Evolutionary conservation across 2,888 invertebrate species (phyloP), one percentile per base, ranked within the genome.

Genomic region (Apodemia duryi): DNA sequence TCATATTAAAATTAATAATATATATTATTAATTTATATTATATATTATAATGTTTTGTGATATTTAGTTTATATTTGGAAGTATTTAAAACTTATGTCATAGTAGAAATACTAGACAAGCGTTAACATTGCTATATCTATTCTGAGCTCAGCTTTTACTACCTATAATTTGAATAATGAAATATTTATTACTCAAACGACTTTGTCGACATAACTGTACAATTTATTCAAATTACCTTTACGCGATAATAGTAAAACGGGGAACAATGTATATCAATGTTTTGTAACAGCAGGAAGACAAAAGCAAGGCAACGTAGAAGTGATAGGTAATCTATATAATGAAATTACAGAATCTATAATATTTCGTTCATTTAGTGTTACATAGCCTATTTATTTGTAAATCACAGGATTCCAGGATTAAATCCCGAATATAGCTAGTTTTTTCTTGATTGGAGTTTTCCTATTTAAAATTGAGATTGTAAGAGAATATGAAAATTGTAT

Each of bases 181-280:
- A 29, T 29, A 32, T 57, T 57, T 57, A 57, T 57, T 29, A 32
- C 57, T 32, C 57, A 32, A 29, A 57, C 29, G 11, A 32, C 57
- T 32, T 21, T 57, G 32, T 11, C 11, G 2, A 32, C 13, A 13
- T 57, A 32, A 32, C 29, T 13, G 54, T 54, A 29, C 54, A 54
- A 13, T 54, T 54, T 54, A 32, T 32, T 54, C 29, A 54, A 54
- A 54, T 54, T 54, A 54, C 54, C 29, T 29, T 11, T 29, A 11
- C 54, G 28, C 29, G 46, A 46, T 46, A 46, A 29, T 28, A 29
- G 54, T 54, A 32, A 54, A 54, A 29, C 1, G 29, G 54, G 11
- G 11, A 54, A 54, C 54, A 54, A 54, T 54, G 54, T 54, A 4
- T 54, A 54, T 29, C 54, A 54, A 29, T 29, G 54, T 54, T 28